Evolutionary conservation across 2,113 vertebrate genomes (phyloP).

Genomic region (Diadophis punctatus): DNA sequence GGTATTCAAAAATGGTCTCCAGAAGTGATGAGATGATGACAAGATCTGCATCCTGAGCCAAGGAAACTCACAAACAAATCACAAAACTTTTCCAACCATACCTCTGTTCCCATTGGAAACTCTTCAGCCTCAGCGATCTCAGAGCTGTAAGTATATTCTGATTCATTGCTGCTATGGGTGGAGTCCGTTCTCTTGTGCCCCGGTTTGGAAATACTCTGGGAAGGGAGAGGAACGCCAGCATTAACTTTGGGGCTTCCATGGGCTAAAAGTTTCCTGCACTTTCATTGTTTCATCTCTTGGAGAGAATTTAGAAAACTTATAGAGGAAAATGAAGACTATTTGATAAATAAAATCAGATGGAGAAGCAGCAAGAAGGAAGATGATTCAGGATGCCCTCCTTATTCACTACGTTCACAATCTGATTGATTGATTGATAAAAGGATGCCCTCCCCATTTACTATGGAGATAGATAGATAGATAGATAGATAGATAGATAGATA

Average conservation of each 20-base stretch:
- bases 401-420: neutral
- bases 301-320: neutral
- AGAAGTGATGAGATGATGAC: neutral
- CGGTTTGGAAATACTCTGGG: conserved; percentile 84
- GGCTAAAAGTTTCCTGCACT: neutral
- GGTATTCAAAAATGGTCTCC: neutral
- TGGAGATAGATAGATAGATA: no score
- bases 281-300: neutral
- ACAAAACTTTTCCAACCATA: conserved; percentile 51
- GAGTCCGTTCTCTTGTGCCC: conserved; percentile 94
- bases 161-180: conserved; percentile 98
- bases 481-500: no score
- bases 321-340: neutral
- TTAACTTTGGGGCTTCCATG: neutral
- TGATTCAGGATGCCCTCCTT: neutral
- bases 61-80: neutral
- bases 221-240: conserved; percentile 5
- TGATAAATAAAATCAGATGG: neutral
- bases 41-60: neutral
- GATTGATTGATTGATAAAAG: no score
- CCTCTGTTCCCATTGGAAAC: conserved; percentile 78
- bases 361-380: neutral
- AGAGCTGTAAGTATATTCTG: conserved; percentile 93
- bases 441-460: no score
- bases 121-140: conserved; percentile 91